These are phyloP conservation scores for Eristalis intricaria DNA, from an alignment of 2,888 invertebrate genomes.

Conservation along the genomic window DNA sequence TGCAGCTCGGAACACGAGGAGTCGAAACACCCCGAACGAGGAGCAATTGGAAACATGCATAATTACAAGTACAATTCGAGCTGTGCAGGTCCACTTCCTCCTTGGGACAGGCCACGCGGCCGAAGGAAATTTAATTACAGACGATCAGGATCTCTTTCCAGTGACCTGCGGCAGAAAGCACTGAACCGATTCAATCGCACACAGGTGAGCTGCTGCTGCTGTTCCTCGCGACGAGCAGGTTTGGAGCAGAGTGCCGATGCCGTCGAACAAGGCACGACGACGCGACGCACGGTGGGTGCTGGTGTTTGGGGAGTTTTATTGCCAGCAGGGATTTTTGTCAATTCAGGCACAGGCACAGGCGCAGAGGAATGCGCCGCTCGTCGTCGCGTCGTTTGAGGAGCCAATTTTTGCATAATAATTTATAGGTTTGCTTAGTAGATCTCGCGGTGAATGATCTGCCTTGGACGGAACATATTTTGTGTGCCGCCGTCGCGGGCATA, in stretches of 20 bases:
- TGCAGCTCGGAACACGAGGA: constrained; percentile 14
- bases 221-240: constrained; percentile 53
- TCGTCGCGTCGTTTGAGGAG: constrained; percentile 36
- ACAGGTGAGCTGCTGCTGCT: constrained; percentile 49
- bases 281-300: constrained; percentile 13
- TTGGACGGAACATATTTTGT: constrained; percentile 10
- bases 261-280: constrained; percentile 5
- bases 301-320: constrained; percentile 56
- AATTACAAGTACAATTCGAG: constrained; percentile 69
- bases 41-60: constrained; percentile 69
- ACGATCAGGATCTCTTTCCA: constrained; percentile 24
- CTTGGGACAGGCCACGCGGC: constrained; percentile 38
- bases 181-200: constrained; percentile 58
- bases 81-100: constrained; percentile 53
- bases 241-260: constrained; percentile 12
- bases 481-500: neutral
- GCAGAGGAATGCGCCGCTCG: constrained; percentile 39
- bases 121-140: constrained; percentile 68
- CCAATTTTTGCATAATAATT: constrained; percentile 64
- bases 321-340: constrained; percentile 67
- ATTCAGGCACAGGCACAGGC: constrained; percentile 53
- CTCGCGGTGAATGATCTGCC: constrained; percentile 59
- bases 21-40: constrained; percentile 7
- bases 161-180: constrained; percentile 35
- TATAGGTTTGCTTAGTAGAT: constrained; percentile 52